A percentile compares a stretch with the other conserved stretches of the same genome.
phyloP scores from a whole-genome alignment of 2,113 vertebrate genomes.

The Lethenteron camtschaticum region DNA sequence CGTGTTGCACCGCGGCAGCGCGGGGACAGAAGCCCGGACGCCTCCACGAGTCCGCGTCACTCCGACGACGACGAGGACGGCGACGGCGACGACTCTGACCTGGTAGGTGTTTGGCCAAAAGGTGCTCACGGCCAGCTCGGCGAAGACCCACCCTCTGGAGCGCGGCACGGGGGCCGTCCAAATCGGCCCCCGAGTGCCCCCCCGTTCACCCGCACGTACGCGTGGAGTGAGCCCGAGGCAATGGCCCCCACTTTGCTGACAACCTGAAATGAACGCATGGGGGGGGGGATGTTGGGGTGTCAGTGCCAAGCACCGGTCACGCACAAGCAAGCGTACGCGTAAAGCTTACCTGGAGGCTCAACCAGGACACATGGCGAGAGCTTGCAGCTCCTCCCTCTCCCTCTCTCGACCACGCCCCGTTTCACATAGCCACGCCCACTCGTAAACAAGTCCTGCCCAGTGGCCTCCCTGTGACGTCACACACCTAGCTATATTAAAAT shows the following conservation, averaged over 20 bases:
- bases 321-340: no score
- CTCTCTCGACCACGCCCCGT: no score
- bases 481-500: no score
- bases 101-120: constrained; percentile 99
- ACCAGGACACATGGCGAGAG: no score
- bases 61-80: no score
- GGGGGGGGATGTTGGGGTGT: not conserved
- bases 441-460: no score
- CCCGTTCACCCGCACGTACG: constrained; percentile 83
- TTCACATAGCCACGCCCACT: no score
- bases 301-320: no score
- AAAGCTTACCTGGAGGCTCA: no score
- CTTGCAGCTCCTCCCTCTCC: no score
- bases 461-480: no score
- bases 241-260: constrained; percentile 11
- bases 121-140: constrained; percentile 86
- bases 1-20: not conserved
- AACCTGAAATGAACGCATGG: not conserved
- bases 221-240: constrained; percentile 65
- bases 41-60: not conserved
- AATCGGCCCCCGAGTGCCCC: constrained; percentile 83
- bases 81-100: constrained; percentile 26
- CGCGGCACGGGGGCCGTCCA: constrained; percentile 84
- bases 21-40: not conserved
- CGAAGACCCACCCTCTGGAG: constrained; percentile 43